A percentile compares a stretch with the other conserved stretches of the same genome.
phyloP scores from a whole-genome alignment of 2,888 invertebrate species.

The Tridacna gigas region DNA sequence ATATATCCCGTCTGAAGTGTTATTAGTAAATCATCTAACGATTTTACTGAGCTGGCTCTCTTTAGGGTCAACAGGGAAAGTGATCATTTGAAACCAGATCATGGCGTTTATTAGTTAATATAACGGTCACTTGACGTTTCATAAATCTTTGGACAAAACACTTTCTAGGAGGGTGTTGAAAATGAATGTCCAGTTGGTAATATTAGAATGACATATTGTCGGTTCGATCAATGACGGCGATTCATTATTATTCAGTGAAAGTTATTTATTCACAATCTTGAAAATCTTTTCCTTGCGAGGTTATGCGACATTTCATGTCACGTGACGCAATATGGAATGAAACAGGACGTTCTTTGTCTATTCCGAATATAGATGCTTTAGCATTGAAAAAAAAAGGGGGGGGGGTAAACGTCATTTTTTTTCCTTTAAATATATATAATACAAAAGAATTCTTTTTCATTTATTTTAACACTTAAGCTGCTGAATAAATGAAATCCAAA shows the following conservation, averaged over 20 bases:
- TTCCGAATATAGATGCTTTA: no score
- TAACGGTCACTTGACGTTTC: constrained; percentile 48
- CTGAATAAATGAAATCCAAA: no score
- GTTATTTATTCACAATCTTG: constrained; percentile 18
- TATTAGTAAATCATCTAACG: constrained; percentile 45
- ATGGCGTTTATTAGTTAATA: constrained; percentile 49
- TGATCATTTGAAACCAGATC: constrained; percentile 56
- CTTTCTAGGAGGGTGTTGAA: constrained; percentile 20
- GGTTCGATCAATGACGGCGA: constrained; percentile 1
- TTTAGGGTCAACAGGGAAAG: constrained; percentile 23
- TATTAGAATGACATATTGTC: constrained; percentile 28
- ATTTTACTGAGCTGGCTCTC: constrained; percentile 22
- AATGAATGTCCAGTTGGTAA: constrained; percentile 26
- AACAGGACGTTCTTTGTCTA: no score
- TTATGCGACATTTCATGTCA: neutral
- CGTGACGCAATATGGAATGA: constrained; percentile 3
- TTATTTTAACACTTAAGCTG: no score
- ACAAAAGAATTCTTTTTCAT: no score
- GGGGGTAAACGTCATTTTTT: no score
- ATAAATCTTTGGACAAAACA: constrained; percentile 14
- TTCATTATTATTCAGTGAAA: constrained; percentile 28
- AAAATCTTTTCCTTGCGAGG: neutral
- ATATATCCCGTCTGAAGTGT: constrained; percentile 39
- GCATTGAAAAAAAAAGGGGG: no score
- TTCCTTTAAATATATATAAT: no score